These are phyloP conservation scores for Sisyra terminalis DNA, from an alignment of 2,888 invertebrate species.

Conservation along the genomic window DNA sequence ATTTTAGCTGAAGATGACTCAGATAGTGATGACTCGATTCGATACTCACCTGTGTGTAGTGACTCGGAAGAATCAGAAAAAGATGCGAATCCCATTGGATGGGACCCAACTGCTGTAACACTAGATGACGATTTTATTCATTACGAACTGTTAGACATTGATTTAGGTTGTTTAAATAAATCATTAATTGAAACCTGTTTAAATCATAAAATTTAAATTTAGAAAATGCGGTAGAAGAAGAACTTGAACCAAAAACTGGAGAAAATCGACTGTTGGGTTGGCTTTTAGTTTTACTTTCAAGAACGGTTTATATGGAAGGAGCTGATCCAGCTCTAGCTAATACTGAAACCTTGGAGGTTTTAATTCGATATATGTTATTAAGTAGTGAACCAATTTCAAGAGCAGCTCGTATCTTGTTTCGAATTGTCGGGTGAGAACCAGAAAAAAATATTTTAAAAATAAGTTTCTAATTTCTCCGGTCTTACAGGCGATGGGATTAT, in stretches of 20 bases:
- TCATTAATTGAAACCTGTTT: neutral
- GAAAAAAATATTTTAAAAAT: neutral
- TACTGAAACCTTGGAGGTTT: slow-evolving; percentile 26
- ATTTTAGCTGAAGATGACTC: slow-evolving; percentile 17
- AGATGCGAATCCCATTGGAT: slow-evolving; percentile 10
- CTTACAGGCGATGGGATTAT: slow-evolving; percentile 19
- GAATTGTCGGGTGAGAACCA: slow-evolving; percentile 31
- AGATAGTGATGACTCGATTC: slow-evolving; percentile 38
- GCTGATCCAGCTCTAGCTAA: slow-evolving; percentile 1
- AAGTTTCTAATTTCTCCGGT: too few relatives aligned
- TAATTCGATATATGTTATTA: slow-evolving; percentile 31
- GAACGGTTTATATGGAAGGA: slow-evolving; percentile 5
- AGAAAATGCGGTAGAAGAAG: slow-evolving; percentile 6
- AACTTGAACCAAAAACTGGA: slow-evolving; percentile 6
- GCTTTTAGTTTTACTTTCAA: slow-evolving; percentile 5
- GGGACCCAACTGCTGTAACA: neutral
- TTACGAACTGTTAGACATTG: slow-evolving; percentile 1
- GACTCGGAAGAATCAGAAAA: slow-evolving; percentile 28
- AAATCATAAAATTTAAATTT: neutral
- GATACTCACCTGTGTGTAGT: slow-evolving; percentile 51
- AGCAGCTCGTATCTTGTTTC: slow-evolving; percentile 33
- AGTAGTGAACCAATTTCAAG: slow-evolving; percentile 31
- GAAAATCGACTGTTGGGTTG: slow-evolving; percentile 2
- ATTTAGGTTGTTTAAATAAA: neutral
- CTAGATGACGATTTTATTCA: slow-evolving; percentile 5